Conservation (phyloP, 2,113 vertebrate genomes). For the Columba janthina region DNA sequence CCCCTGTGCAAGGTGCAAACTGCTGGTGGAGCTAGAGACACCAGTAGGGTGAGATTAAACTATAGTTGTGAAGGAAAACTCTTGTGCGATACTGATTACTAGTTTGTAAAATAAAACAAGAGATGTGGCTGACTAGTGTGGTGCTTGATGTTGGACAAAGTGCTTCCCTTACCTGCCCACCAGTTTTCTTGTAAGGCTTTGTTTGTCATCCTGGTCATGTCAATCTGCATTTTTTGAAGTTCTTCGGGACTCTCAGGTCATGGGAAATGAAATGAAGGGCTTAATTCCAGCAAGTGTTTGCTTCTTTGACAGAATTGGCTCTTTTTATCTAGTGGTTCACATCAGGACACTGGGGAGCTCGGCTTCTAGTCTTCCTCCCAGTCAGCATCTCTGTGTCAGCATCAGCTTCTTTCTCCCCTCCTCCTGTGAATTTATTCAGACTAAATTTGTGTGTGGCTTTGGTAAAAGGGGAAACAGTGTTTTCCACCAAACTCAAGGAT, state of each 20-base stretch:
- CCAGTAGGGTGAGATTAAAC: background rate
- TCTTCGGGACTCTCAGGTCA: background rate
- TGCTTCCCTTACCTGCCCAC: accelerated
- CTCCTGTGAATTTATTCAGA: background rate
- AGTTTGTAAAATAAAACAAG: background rate
- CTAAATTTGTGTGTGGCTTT: background rate
- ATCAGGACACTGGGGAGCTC: background rate
- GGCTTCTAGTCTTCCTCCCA: background rate
- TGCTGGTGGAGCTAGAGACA: background rate
- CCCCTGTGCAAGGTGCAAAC: background rate
- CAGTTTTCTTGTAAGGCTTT: background rate
- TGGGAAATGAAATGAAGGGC: background rate
- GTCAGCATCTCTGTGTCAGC: background rate
- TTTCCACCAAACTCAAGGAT: background rate
- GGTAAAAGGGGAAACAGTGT: background rate
- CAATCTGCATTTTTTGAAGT: background rate
- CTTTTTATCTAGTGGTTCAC: background rate
- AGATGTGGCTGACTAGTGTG: background rate
- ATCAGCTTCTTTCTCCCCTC: background rate
- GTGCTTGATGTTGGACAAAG: background rate
- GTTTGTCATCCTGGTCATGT: background rate
- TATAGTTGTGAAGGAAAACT: accelerated
- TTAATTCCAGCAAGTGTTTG: background rate
- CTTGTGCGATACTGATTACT: background rate
- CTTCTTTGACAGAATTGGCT: accelerated